Base-by-base conservation (phyloP, 2,113 vertebrate genomes). In the Nerophis ophidion region DNA sequence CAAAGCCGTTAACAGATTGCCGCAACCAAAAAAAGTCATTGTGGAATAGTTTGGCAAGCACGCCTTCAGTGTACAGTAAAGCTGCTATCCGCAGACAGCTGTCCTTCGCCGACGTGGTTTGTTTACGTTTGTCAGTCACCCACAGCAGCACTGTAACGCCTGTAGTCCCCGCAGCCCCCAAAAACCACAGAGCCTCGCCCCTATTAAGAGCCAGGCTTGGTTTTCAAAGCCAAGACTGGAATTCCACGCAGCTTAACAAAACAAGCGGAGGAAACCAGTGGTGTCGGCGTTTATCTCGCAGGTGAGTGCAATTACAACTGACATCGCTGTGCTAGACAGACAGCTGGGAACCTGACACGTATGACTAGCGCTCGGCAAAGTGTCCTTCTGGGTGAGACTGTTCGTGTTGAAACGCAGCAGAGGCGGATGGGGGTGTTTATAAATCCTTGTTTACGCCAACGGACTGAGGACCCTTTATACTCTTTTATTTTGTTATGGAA, bases 91-190 rank as follows among this genome's bases (percentile, higher is more conserved):
- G 66, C 48, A 12, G n/a, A 53, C 76, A 77, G 77, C 81, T 81
- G 80, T 80, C 83, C 68, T 57, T 76, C 75, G 26, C 75, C 64
- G 49, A 58, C 72, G 59, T 63, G 73, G 71, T 79, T 87, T 88
- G 84, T 88, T 87, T 83, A 86, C 83, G 86, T 86, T 84, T 82
- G 79, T 81, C 82, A 81, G 77, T 84, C 82, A 84, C 81, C 83
- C 86, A 53, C 81, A 84, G 83, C 72, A 85, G 83, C 80, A 46
- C 57, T 76, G 72, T 52, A 82, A 70, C 33, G 79, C 76, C 68
- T 77, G 75, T 52, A 67, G 81, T 63, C 78, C 71, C 71, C 67
- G 72, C 63, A 72, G 62, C 65, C 65, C 69, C 69, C 64, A 13
- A 15, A 38, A 61, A 83, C 81, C 76, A 7, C 83, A 83, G 70